Base-by-base conservation (phyloP, 2,113 vertebrate species). In the Lasiurus borealis region DNA sequence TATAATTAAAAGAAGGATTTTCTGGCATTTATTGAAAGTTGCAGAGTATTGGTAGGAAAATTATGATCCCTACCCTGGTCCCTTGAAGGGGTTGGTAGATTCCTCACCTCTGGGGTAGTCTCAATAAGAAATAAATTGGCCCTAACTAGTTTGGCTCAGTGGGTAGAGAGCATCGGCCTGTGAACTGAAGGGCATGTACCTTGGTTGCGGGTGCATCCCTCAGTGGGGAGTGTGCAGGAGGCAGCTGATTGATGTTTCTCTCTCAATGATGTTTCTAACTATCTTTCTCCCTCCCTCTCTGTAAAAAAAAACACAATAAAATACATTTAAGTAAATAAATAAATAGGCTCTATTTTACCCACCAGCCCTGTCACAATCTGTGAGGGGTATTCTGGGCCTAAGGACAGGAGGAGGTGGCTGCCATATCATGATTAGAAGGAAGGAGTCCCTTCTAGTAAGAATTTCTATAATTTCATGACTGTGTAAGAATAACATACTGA, bases 1-100 rank as follows among this genome's bases (percentile, higher is more conserved):
- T 97, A 85, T 86, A 95, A 94, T 95, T 96, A 97, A 91, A 54
- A 89, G 29, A 46, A 82, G 96, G 95, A 96, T 71, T 96, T 95
- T 29, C 75, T 25, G 88, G 34, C 75, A 80, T 95, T 93, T 93
- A 46, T 64, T 86, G 14, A 71, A 85, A 88, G 31, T 62, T 90
- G n/a, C 54, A 83, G 25, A 52, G 36, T 31, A 76, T 34, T 69
- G 48, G 66, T 57, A 89, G 57, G 57, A 78, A 62, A 36, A 82
- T 72, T n/a, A 52, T 27, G 15, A 69, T 48, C 46, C 15, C 10
- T 62, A 19, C 31, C 31, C 16, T 15, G 5, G 57, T 62, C 54
- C 59, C 68, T 78, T 50, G 27, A 27, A 66, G 75, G 62, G 9
- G 3, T 29, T 19, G 21, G 18, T 19, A 59, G 71, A 78, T 72